Percentiles rank a stretch among this genome's conserved stretches.
phyloP scores from a whole-genome alignment of 2,888 invertebrate species.

The Xanthia togata region DNA sequence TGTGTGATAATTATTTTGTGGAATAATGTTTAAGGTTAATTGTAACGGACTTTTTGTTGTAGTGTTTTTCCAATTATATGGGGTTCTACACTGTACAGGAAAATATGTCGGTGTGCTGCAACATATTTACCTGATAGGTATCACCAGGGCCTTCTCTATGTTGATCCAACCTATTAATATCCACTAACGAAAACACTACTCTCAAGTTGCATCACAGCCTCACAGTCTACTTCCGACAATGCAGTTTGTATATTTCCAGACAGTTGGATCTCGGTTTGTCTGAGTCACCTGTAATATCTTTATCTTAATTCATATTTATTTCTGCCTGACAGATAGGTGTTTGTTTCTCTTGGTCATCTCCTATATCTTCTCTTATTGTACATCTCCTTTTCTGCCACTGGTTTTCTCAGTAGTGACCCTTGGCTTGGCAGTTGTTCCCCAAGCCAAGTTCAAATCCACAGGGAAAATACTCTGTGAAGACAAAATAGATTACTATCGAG shows the following conservation, averaged over 20 bases:
- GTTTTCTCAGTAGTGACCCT: neutral
- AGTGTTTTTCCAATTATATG: neutral
- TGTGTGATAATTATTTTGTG: neutral
- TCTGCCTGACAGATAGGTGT: neutral
- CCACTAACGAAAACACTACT: neutral
- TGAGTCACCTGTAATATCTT: neutral
- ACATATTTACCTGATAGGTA: neutral
- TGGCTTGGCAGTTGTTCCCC: neutral
- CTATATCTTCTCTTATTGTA: neutral
- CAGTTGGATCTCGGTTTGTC: neutral
- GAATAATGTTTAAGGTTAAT: constrained; percentile 10
- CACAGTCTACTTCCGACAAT: neutral
- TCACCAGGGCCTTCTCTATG: neutral
- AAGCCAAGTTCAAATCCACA: neutral
- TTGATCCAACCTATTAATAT: neutral
- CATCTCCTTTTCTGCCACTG: neutral
- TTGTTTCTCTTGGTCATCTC: neutral
- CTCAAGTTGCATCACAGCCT: neutral
- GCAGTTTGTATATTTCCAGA: neutral
- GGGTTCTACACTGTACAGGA: neutral
- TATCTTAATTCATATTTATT: neutral
- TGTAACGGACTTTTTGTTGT: neutral
- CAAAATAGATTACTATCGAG: constrained; percentile 28
- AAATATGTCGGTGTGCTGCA: neutral
- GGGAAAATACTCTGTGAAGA: neutral